These are phyloP conservation scores for Phoebastria nigripes DNA, from an alignment of 2,797 vertebrate genomes.

Conservation along the genomic window DNA sequence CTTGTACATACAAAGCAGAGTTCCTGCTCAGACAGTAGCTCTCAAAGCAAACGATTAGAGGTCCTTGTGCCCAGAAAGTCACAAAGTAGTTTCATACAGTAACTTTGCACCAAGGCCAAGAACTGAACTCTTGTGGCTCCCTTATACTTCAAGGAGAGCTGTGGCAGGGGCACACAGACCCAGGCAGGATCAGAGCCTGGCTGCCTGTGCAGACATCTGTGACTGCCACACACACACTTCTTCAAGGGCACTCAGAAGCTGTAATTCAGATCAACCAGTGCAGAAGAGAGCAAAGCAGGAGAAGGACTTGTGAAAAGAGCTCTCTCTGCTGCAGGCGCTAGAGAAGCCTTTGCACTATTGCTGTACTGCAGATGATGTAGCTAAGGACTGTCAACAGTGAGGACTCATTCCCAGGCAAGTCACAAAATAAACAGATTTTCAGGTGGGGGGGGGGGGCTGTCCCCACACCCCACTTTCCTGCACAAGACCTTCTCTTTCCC, in stretches of 20 bases:
- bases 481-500: background rate
- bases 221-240: background rate
- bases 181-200: background rate
- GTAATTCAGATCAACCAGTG: background rate
- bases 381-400: background rate
- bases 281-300: background rate
- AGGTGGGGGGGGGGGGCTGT: too few relatives aligned
- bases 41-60: background rate
- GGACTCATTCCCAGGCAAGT: background rate
- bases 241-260: background rate
- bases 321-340: background rate
- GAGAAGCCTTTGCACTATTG: background rate
- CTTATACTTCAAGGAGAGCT: background rate
- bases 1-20: background rate
- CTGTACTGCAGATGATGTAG: background rate
- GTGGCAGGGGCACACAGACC: background rate
- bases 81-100: background rate
- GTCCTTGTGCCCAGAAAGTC: background rate
- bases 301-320: background rate
- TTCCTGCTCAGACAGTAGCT: background rate
- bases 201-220: background rate
- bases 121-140: background rate
- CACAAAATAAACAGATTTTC: background rate
- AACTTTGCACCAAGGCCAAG: background rate
- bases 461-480: background rate